Conservation (phyloP, 2,113 vertebrate genomes). For the Ptyas mucosa region DNA sequence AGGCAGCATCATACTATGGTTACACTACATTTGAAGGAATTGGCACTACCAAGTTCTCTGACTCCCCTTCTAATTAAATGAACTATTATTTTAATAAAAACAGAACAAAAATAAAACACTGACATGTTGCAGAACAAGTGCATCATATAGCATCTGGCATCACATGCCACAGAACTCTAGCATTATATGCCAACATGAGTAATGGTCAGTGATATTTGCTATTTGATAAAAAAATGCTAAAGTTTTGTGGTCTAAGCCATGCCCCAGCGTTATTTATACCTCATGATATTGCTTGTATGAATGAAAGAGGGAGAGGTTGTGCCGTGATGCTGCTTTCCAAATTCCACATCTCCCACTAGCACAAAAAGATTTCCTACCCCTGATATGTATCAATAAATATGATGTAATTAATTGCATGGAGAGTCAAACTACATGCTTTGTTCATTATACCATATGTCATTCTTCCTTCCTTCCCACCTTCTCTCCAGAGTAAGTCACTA, state of each 20-base stretch:
- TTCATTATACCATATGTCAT: background rate
- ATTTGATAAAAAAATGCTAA: background rate
- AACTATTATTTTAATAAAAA: background rate
- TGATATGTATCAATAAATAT: background rate
- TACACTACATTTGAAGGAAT: background rate
- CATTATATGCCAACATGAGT: background rate
- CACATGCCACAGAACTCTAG: background rate
- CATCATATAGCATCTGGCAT: background rate
- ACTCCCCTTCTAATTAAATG: background rate
- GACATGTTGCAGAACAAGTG: background rate
- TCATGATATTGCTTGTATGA: background rate
- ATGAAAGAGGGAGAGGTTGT: background rate
- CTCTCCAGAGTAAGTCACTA: background rate
- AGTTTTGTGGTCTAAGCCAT: background rate
- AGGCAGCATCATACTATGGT: background rate
- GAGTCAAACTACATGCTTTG: background rate
- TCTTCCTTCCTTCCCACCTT: background rate
- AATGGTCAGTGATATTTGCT: background rate
- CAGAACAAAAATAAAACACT: background rate
- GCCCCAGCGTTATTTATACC: background rate
- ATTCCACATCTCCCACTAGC: background rate
- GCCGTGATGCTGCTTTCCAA: background rate
- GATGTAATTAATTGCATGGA: background rate
- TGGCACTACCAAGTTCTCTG: background rate
- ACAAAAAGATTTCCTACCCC: background rate